These are phyloP conservation scores for Anas flavirostris DNA, from an alignment of 2,797 vertebrate genomes.

Conservation along the genomic window DNA sequence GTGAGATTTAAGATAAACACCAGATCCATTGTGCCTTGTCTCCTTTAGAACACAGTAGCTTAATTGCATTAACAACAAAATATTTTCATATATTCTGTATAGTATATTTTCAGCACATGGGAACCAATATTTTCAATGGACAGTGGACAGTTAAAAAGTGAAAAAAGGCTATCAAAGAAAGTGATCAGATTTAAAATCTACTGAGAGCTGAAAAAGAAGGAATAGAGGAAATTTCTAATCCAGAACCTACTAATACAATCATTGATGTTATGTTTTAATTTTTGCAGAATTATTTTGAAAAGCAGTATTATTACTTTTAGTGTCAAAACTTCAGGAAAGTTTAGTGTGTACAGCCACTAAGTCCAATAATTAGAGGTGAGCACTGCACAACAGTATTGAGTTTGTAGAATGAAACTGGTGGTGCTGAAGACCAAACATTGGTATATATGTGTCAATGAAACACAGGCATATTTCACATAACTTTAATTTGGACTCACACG, in stretches of 20 bases:
- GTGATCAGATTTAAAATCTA: background rate
- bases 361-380: background rate
- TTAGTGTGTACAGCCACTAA: background rate
- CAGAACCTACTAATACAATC: background rate
- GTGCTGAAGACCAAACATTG: background rate
- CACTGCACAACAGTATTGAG: background rate
- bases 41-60: background rate
- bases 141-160: background rate
- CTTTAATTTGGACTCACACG: background rate
- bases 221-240: background rate
- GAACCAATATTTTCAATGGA: background rate
- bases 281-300: background rate
- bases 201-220: background rate
- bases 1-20: background rate
- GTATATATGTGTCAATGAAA: background rate
- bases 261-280: background rate
- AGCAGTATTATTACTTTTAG: background rate
- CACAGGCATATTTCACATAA: background rate
- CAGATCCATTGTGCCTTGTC: background rate
- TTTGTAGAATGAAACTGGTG: background rate
- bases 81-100: background rate
- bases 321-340: background rate
- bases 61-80: background rate
- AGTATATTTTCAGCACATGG: background rate
- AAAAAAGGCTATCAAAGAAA: background rate